phyloP scores from a whole-genome alignment of 2,888 invertebrate genomes.

The Aphelenchoides bicaudatus region DNA sequence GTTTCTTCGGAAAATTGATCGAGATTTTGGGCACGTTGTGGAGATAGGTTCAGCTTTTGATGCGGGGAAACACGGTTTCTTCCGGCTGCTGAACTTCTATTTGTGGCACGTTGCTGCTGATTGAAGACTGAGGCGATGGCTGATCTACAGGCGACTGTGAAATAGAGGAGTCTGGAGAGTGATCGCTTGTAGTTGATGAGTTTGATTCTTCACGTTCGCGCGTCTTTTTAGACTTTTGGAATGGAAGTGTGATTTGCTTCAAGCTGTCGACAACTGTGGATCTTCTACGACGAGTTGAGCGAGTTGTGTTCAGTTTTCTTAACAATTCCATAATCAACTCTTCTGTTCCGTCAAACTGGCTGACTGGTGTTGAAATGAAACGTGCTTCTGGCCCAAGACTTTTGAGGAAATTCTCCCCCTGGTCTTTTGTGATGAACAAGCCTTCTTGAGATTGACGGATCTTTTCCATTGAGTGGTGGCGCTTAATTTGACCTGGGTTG shows the following conservation, averaged over 20 bases:
- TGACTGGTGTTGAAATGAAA: constrained; percentile 26
- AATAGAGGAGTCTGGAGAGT: too few relatives aligned
- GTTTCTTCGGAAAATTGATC: too few relatives aligned
- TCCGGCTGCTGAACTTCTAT: constrained; percentile 6
- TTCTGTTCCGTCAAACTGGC: constrained; percentile 7
- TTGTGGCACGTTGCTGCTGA: not conserved
- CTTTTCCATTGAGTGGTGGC: constrained; percentile 31
- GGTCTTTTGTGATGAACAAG: constrained; percentile 23
- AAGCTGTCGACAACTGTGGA: constrained; percentile 14
- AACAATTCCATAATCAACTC: constrained; percentile 1
- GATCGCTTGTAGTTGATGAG: not conserved
- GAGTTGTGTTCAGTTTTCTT: not conserved
- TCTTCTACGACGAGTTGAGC: constrained; percentile 13
- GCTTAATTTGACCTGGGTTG: not conserved
- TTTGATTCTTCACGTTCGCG: not conserved
- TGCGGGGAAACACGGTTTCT: too few relatives aligned
- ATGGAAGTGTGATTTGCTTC: constrained; percentile 14
- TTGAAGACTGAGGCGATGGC: not conserved
- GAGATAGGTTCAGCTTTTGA: too few relatives aligned
- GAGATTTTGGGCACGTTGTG: too few relatives aligned
- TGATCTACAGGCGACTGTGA: too few relatives aligned
- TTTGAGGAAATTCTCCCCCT: constrained; percentile 29
- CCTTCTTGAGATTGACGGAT: constrained; percentile 26
- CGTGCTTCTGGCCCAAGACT: constrained; percentile 28
- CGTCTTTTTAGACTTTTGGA: not conserved